Evolutionary conservation across 2,113 vertebrate genomes (phyloP), one percentile per base, ranked within the genome.

Genomic region (Phainopepla nitens): DNA sequence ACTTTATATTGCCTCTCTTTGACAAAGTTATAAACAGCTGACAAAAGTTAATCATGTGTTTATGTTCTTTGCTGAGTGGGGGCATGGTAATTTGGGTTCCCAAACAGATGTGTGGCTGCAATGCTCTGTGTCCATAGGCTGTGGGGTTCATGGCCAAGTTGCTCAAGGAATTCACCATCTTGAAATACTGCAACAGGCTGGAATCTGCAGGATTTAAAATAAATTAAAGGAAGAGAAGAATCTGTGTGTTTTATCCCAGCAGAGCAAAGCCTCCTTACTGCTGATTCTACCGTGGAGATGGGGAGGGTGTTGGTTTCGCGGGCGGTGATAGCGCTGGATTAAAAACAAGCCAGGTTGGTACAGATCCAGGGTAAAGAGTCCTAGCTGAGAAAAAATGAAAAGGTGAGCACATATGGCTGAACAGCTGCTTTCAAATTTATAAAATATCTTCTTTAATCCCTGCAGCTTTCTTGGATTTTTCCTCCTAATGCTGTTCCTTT

Each of bases 391-490:
- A 97, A 95, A 97, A 97, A 97, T 90, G 91, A 92, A 97, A 96
- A 98, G 97, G 97, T 98, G 97, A 96, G 97, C 96, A 97, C 98
- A 98, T 97, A 98, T 97, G 98, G 97, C 62, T 84, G 87, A 98
- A 97, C 97, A 98, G 96, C 97, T 98, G 98, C 97, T 97, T 98
- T 97, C 93, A 97, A 96, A 98, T 97, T 97, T 98, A 93, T 97
- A 97, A 98, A 97, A 98, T 97, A 97, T 96, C 97, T 98, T 95
- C 82, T 97, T 97, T 98, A 98, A 98, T 98, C 98, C 97, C 97
- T 73, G 76, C 90, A 97, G 97, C 96, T 97, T 97, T 96, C 94
- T 96, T 94, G 94, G 87, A 83, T 97, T 98, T 97, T 96, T 91
- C 90, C 88, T 92, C 95, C 86, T 97, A 98, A 97, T 97, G 97